Percentiles rank a stretch among this genome's conserved stretches.
Conservation (phyloP, 2,113 vertebrate genomes). For the Phoxinus phoxinus region DNA sequence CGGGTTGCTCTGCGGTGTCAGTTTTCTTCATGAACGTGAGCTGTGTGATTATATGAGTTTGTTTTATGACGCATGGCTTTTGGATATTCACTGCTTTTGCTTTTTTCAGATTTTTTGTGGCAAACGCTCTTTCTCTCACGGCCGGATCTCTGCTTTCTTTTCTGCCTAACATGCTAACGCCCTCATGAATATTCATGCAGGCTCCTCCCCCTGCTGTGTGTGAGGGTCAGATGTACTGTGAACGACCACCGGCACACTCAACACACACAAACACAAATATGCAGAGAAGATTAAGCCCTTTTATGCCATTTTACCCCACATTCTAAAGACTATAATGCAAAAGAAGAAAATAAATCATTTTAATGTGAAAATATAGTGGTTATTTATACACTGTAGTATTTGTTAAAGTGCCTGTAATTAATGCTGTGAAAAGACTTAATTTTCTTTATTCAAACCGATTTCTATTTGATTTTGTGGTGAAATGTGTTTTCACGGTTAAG, state of each 20-base stretch:
- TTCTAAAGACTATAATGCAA: background rate
- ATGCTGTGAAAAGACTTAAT: background rate
- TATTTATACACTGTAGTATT: background rate
- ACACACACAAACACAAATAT: background rate
- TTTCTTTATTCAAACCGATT: background rate
- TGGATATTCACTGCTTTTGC: constrained; percentile 54
- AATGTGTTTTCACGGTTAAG: background rate
- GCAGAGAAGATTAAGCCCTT: background rate
- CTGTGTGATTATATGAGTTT: constrained; percentile 43
- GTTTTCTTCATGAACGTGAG: constrained; percentile 51
- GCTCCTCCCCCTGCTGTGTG: background rate
- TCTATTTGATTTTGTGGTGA: background rate
- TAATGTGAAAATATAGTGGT: background rate
- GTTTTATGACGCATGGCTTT: constrained; percentile 64
- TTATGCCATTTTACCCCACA: background rate
- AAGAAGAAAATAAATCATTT: background rate
- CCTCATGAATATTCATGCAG: constrained; percentile 39
- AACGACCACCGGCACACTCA: background rate
- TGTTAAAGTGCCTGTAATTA: background rate
- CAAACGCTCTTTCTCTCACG: constrained; percentile 49
- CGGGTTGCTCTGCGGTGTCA: constrained; percentile 62
- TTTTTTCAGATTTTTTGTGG: constrained; percentile 10
- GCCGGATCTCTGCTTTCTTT: constrained; percentile 40
- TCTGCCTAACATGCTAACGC: constrained; percentile 41
- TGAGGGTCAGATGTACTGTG: background rate